A percentile compares a stretch with the other conserved stretches of the same genome.
These are phyloP conservation scores for Callosobruchus maculatus DNA, from an alignment of 2,888 invertebrate species.

Conservation along the genomic window DNA sequence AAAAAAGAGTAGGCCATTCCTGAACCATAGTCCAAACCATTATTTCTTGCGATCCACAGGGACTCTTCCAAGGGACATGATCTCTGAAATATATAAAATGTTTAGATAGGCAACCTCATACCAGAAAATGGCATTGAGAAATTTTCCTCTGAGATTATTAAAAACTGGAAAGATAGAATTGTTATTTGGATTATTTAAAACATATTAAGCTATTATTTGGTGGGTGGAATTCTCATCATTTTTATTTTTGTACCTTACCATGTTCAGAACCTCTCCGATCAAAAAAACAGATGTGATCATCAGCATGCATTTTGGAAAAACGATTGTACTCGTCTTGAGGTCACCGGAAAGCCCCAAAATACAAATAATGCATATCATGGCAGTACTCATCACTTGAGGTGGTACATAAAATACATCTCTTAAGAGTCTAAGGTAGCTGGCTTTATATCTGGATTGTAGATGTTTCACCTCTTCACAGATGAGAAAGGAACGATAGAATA, in stretches of 20 bases:
- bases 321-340: background rate
- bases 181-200: no score
- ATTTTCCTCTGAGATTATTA: no score
- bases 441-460: constrained; percentile 34
- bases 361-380: background rate
- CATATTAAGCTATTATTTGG: no score
- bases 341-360: background rate
- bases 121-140: no score
- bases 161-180: no score
- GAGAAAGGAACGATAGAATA: constrained; percentile 27
- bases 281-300: background rate
- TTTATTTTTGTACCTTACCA: background rate
- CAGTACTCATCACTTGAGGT: background rate
- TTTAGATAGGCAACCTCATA: no score
- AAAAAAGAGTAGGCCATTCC: constrained; percentile 65
- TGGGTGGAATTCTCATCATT: no score
- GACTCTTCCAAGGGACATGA: constrained; percentile 35
- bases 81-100: constrained; percentile 28
- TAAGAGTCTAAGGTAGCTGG: constrained; percentile 23
- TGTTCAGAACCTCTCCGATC: background rate
- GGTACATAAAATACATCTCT: constrained; percentile 27
- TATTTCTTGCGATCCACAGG: constrained; percentile 37
- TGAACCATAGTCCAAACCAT: constrained; percentile 57
- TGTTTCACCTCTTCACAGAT: constrained; percentile 34
- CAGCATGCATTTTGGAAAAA: background rate